Base-by-base conservation (phyloP, 1,140 invertebrate species). In the Diabrotica virgifera region DNA sequence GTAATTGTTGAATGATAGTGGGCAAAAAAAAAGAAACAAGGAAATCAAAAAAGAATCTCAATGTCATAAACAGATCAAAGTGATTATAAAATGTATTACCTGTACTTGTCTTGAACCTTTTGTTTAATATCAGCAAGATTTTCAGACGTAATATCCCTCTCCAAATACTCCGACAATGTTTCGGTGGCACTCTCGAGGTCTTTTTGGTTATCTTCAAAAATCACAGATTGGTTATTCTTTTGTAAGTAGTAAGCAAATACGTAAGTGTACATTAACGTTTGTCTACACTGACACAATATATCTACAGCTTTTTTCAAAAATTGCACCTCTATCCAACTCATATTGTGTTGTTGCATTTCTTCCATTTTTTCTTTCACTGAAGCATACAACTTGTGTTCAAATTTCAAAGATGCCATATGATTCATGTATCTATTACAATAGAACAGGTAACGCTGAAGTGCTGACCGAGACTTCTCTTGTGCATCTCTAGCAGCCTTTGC, bases 291-390 rank as follows among this genome's bases (percentile, higher is more conserved):
- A 82, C 95, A 98, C 36, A 99, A 85, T 78, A 99, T 96, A 82
- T 99, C 96, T 57, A 99, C 96, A 59, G 96, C 96, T 81, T 96
- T 96, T 80, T 96, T 96, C 67, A 98, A 83, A 82, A 97, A 98
- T 86, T 98, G 95, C 54, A 97, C 95, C 87, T 99, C 97, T 75
- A 99, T 99, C 97, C 97, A 99, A 55, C 95, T 97, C 96, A 99
- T 98, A 77, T 97, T 97, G 78, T 98, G 95, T 74, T 98, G 95
- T 77, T 98, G 96, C 96, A 99, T 98, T 82, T 98, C 96, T 79
- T 98, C 96, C 96, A 99, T 99, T 83, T 99, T 99, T 74, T 94
- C 90, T 79, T 97, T 95, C 9, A 98, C 92, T 58, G 91, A 91
- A 5, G 92, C 91, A 80, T 96, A 96, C 13, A 96, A 82, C 84